Percentiles rank a stretch among this genome's conserved stretches.
phyloP scores from a whole-genome alignment of 2,113 vertebrate species.

The Pygoscelis adeliae region DNA sequence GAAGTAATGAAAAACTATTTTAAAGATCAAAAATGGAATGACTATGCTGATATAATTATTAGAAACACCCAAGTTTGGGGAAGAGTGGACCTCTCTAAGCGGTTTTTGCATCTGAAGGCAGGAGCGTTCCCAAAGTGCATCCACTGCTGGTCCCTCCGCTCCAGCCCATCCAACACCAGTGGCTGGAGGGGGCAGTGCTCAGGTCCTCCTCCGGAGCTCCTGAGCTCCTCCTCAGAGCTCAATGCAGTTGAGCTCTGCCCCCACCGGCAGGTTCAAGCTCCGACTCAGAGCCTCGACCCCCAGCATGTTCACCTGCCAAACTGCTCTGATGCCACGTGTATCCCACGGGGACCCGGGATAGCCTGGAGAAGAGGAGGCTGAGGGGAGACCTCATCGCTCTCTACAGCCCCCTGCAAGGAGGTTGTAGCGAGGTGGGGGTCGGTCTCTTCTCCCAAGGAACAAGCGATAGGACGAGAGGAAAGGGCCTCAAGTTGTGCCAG shows the following conservation, averaged over 20 bases:
- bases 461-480: no score
- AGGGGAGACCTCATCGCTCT: no score
- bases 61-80: background rate
- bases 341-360: fast-evolving
- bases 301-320: background rate
- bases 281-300: background rate
- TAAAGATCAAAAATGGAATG: background rate
- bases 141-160: background rate
- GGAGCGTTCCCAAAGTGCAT: fast-evolving
- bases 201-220: background rate
- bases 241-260: fast-evolving
- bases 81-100: fast-evolving
- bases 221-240: no score
- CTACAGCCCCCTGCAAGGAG: no score
- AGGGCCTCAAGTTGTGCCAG: no score
- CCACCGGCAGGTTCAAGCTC: background rate
- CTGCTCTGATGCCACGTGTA: background rate
- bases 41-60: fast-evolving
- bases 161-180: no score
- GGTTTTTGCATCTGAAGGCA: background rate
- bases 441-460: no score
- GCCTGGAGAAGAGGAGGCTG: no score
- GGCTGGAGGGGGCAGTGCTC: no score
- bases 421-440: no score
- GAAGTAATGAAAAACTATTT: background rate